These are phyloP conservation scores for Zonotrichia albicollis DNA, from an alignment of 2,797 vertebrate genomes.

Conservation along the genomic window DNA sequence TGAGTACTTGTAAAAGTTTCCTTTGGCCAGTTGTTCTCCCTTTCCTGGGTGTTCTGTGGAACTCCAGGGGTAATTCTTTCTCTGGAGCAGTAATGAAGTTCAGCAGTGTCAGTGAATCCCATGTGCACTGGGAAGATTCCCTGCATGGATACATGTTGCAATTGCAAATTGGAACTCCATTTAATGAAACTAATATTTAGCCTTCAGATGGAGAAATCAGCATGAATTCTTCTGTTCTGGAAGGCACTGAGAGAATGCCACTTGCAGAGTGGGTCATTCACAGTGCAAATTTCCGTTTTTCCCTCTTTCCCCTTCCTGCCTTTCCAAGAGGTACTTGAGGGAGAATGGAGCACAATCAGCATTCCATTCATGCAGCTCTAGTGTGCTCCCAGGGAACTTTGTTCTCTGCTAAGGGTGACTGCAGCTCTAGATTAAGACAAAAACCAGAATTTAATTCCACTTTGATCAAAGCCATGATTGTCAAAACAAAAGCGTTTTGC, in stretches of 20 bases:
- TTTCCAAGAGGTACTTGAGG: constrained; percentile 45
- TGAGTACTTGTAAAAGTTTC: background rate
- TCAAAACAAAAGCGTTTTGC: background rate
- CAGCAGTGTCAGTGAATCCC: background rate
- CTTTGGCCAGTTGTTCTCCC: background rate
- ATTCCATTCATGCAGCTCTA: constrained; percentile 16
- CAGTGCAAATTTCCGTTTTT: background rate
- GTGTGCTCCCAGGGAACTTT: background rate
- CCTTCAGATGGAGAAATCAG: background rate
- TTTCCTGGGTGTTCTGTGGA: background rate
- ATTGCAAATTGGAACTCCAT: background rate
- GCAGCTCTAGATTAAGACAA: background rate
- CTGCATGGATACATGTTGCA: background rate
- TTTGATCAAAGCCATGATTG: background rate
- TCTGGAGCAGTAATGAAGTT: background rate
- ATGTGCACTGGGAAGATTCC: background rate
- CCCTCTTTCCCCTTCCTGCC: background rate
- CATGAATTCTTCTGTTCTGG: background rate
- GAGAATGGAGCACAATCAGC: constrained; percentile 41
- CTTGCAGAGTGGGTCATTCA: constrained; percentile 4
- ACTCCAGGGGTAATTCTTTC: background rate
- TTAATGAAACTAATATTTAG: background rate
- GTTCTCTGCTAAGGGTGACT: background rate
- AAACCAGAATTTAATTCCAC: background rate
- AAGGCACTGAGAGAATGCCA: background rate